These are phyloP conservation scores for Torymus aiolomorphi DNA, from an alignment of 2,888 invertebrate species.

Conservation along the genomic window DNA sequence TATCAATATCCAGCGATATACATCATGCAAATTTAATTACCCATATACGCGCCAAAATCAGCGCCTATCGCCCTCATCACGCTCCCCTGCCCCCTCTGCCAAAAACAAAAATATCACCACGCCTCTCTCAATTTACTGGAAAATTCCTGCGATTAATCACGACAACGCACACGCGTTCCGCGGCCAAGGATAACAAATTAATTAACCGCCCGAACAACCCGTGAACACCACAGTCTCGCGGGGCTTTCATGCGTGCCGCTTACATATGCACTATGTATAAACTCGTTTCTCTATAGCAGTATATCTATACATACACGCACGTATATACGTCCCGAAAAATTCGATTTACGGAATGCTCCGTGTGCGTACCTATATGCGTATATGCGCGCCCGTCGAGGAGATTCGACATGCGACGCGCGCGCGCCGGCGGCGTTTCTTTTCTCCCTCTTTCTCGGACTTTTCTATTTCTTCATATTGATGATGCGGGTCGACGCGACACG, in stretches of 20 bases:
- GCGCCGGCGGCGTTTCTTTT: neutral
- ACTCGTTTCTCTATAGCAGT: neutral
- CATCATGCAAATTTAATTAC: no score
- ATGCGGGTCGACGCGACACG: constrained; percentile 63
- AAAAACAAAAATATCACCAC: no score
- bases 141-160: constrained; percentile 16
- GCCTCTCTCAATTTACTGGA: neutral
- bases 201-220: neutral
- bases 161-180: no score
- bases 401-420: constrained; percentile 21
- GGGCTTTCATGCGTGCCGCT: neutral
- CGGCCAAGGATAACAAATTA: constrained; percentile 19
- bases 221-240: neutral
- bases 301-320: no score
- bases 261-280: neutral
- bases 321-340: no score
- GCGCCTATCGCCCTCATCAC: no score
- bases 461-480: constrained; percentile 62
- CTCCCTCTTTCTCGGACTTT: constrained; percentile 40
- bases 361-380: neutral
- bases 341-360: neutral
- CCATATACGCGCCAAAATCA: no score
- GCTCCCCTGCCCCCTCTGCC: no score
- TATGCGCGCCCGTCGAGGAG: neutral
- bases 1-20: no score